Evolutionary conservation across 1,140 invertebrate genomes (phyloP).

Genomic region (Ladona fulva): DNA sequence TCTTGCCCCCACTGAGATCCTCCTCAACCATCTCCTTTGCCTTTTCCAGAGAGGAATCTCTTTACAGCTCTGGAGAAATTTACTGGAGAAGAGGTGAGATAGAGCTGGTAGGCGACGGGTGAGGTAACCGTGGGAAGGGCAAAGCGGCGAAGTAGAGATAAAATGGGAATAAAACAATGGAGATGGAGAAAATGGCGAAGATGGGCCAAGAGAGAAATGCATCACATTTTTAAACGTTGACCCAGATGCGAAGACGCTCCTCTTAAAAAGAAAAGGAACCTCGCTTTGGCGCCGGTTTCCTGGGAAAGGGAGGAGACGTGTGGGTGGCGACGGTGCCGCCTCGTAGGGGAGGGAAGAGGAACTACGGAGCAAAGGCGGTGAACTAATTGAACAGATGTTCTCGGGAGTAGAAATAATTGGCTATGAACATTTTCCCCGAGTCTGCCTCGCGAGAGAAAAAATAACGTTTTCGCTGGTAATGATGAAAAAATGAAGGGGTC

Average conservation of each 20-base stretch:
- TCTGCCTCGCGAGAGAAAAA: background rate
- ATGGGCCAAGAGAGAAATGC: background rate
- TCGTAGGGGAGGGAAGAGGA: background rate
- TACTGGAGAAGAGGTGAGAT: background rate
- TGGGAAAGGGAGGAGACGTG: background rate
- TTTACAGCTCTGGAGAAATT: background rate
- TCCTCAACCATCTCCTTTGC: background rate
- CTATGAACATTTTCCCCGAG: background rate
- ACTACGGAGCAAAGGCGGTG: background rate
- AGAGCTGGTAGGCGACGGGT: background rate
- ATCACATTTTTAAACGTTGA: constrained; percentile 9
- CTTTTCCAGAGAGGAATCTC: background rate
- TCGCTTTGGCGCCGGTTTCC: background rate
- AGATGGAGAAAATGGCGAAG: background rate
- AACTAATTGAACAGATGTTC: constrained; percentile 8
- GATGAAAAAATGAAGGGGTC: background rate
- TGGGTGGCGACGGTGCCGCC: background rate
- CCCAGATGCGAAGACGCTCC: background rate
- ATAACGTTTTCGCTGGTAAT: background rate
- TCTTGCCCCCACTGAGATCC: background rate
- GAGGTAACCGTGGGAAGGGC: background rate
- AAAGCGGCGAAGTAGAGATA: background rate
- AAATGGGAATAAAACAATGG: background rate
- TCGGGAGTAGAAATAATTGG: constrained; percentile 9
- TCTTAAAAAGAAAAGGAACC: constrained; percentile 1